Base-by-base conservation (phyloP, 2,888 invertebrate genomes). In the Noctua janthe region DNA sequence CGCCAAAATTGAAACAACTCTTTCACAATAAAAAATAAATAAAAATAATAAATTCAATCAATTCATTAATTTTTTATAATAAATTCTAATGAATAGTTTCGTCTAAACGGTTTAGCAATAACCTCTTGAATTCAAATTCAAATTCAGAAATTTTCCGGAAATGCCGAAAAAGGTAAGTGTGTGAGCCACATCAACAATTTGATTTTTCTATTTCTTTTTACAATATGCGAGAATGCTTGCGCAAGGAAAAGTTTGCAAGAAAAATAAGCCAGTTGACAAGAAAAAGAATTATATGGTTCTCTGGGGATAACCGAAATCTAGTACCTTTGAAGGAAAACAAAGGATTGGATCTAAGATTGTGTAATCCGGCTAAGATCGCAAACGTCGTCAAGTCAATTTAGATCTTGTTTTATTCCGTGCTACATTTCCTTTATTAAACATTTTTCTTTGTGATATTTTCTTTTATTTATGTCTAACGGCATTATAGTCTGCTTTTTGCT, bases 241-340 rank as follows among this genome's bases (percentile, higher is more conserved):
- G 20, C 20, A 74, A 84, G 49, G 39, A 39, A 73, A 83, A 70
- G 17, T 29, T 35, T n/a, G 7, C 6, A 56, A 56, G 67, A 64
- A 69, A 69, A 59, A 23, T 47, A 23, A 70, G 29, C 29, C 59
- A 29, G 20, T 54, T 39, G 69, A 49, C 78, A 84, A 85, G 71
- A 82, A 79, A 86, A 54, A 67, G 29, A 76, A 79, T 86, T 71
- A 74, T n/a, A 66, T 64, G 70, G 72, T 51, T 67, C 66, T 72
- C 75, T 29, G 43, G 73, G 75, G 67, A 79, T 29, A 11, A 20
- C 49, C 70, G 51, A 79, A 86, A 74, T 71, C 71, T 76, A 64
- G 49, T 62, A 72, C 23, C 35, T 74, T 85, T 54, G n/a, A 43
- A 64, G 13, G 7, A 56, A 79, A 79, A 84, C n/a, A 71, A 72